Base-by-base conservation (phyloP, 1,140 invertebrate species). In the Plutomurus gul region DNA sequence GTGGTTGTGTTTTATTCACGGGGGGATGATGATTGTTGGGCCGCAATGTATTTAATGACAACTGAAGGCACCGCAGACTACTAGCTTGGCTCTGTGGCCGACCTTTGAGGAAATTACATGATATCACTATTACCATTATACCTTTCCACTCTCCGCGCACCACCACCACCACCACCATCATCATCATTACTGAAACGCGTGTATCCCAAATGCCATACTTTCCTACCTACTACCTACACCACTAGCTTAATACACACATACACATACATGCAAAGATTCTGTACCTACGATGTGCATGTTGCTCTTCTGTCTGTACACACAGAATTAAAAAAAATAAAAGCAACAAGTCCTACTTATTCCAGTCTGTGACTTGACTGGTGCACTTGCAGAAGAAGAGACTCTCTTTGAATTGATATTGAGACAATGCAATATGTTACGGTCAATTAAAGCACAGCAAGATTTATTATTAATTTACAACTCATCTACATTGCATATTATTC, bases 81-180 rank as follows among this genome's bases (percentile, higher is more conserved):
- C n/a, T 39, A 40, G 36, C 70, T 40, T 40, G 36, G 36, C 70
- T 72, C 70, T 39, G 36, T 43, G 56, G 25, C 56, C 56, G 56
- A 65, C 56, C 56, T 65, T 65, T 65, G 56, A 30, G 6, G 20
- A 72, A 40, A 72, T 72, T 72, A 72, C 70, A 72, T 43, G 56
- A 65, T 72, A 39, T 40, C 70, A 72, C 70, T 72, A 72, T 72
- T 72, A 72, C 70, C 70, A 72, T 72, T 65, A 65, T 36, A 65
- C 25, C 56, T 65, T n/a, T 65, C 27, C 56, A 65, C 30, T 65
- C 27, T 30, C 11, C 30, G 11, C 56, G n/a, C 70, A 40, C 36
- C 37, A 40, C 25, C 70, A 72, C 11, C 30, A n/a, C 56, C 70
- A 40, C 36, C 37, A 40, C 25, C 70, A 72, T 72, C 70, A 40